phyloP scores from a whole-genome alignment of 1,140 invertebrate genomes.

The Hycleus phaleratus region DNA sequence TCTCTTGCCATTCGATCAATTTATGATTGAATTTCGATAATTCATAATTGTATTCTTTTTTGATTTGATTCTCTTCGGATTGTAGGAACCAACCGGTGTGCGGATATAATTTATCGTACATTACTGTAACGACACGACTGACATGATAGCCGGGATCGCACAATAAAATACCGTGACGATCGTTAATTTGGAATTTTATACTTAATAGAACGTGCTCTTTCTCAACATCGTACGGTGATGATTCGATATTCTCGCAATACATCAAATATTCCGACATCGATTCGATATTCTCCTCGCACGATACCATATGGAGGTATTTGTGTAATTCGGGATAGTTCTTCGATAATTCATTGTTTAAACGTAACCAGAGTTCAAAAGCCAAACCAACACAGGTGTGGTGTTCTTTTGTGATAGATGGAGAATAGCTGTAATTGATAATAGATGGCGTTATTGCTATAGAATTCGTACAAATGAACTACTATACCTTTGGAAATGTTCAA shows the following conservation, averaged over 20 bases:
- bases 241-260: conserved; percentile 46
- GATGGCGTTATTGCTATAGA: neutral
- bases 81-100: conserved; percentile 78
- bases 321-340: conserved; percentile 57
- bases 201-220: conserved; percentile 87
- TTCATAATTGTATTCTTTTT: conserved; percentile 76
- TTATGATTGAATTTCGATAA: conserved; percentile 54
- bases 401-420: conserved; percentile 62
- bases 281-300: conserved; percentile 79
- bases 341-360: conserved; percentile 47
- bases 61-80: conserved; percentile 60
- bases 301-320: conserved; percentile 64
- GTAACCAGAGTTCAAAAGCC: conserved; percentile 65
- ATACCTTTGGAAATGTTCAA: conserved; percentile 58
- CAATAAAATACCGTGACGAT: conserved; percentile 65
- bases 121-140: conserved; percentile 73
- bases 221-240: conserved; percentile 57
- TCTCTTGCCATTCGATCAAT: conserved; percentile 78
- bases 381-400: conserved; percentile 85
- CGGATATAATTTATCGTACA: conserved; percentile 74
- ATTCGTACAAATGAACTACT: neutral
- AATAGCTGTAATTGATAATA: conserved; percentile 39
- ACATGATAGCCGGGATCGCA: conserved; percentile 89
- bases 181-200: conserved; percentile 63
- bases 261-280: conserved; percentile 58